Conservation (phyloP, 2,113 vertebrate genomes). For the Actinemys pallida region DNA sequence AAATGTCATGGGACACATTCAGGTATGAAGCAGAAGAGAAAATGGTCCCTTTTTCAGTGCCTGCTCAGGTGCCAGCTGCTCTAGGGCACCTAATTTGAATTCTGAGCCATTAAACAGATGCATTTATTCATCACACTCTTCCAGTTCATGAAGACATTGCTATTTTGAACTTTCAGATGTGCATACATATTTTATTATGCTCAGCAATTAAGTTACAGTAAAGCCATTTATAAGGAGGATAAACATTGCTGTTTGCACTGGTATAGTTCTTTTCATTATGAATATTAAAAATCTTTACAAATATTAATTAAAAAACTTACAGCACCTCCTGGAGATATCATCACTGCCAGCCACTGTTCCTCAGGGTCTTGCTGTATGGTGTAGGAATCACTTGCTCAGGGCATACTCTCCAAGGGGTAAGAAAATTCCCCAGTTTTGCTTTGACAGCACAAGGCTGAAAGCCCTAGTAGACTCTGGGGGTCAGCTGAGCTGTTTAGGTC, state of each 20-base stretch:
- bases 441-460: neutral
- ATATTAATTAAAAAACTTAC: neutral
- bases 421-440: rapidly evolving
- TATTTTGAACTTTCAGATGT: neutral
- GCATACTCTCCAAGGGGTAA: neutral
- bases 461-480: neutral
- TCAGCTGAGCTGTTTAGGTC: neutral
- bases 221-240: neutral
- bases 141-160: neutral
- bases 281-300: neutral
- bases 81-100: neutral
- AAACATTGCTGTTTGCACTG: neutral
- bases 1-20: neutral
- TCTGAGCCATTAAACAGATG: neutral
- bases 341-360: neutral
- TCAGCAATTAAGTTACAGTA: neutral
- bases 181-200: neutral
- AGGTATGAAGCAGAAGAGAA: neutral
- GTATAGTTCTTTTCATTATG: neutral
- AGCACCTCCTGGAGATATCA: neutral
- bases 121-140: neutral
- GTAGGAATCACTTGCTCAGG: neutral
- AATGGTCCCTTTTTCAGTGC: neutral
- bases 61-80: neutral
- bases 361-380: neutral